A percentile compares a stretch with the other conserved stretches of the same genome.
These are phyloP conservation scores for Sitta carolinensis DNA, from an alignment of 2,797 vertebrate species.

Conservation along the genomic window DNA sequence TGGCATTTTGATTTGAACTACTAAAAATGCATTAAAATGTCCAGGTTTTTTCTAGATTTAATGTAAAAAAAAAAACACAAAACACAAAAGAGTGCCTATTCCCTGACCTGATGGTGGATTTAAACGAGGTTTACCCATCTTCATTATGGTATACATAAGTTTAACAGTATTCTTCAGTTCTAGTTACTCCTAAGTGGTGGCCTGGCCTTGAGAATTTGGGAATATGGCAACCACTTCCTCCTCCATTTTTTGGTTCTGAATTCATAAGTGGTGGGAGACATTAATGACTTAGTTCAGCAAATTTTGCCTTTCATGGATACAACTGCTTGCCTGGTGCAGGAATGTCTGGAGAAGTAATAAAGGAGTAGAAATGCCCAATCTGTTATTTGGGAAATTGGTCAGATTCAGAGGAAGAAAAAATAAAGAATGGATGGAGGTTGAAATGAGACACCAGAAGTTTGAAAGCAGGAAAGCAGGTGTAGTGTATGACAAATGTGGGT, in stretches of 20 bases:
- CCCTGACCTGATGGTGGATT: background rate
- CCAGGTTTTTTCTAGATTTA: background rate
- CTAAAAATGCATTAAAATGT: background rate
- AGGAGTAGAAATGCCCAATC: background rate
- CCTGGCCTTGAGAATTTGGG: background rate
- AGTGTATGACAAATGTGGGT: background rate
- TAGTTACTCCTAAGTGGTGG: background rate
- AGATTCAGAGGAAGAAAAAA: background rate
- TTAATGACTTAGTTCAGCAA: background rate
- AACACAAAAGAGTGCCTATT: background rate
- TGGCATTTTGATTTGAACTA: background rate
- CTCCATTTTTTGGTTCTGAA: background rate
- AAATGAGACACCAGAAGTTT: background rate
- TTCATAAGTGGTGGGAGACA: background rate
- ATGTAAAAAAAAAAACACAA: background rate
- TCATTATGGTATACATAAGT: background rate
- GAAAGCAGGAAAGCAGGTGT: background rate
- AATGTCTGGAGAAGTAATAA: background rate
- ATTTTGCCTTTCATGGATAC: background rate
- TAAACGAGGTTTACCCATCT: background rate
- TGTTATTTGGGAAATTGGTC: background rate
- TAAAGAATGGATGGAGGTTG: background rate
- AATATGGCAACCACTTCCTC: background rate
- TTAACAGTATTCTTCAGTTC: background rate
- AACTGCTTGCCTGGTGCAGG: background rate